These are phyloP conservation scores for Geopemphigus sp. DNA, from an alignment of 1,140 invertebrate species.

Conservation along the genomic window DNA sequence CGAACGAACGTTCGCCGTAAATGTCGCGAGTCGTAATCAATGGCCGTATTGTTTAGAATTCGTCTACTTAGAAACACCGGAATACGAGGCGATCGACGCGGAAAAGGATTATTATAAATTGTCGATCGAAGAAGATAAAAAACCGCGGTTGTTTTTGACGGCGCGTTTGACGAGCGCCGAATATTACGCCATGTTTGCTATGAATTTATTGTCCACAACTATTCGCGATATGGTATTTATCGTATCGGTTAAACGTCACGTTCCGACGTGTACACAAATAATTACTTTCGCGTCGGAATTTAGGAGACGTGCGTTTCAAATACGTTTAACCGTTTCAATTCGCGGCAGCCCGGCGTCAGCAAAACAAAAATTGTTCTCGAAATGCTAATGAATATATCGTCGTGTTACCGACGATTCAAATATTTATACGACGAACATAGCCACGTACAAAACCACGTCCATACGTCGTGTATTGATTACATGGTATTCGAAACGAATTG, in stretches of 20 bases:
- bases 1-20: no score
- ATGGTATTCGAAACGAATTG: slow-evolving; percentile 12
- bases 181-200: slow-evolving; percentile 24
- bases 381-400: not conserved
- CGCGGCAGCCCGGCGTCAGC: not conserved
- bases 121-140: not conserved
- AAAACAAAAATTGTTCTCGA: not conserved
- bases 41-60: slow-evolving; percentile 4
- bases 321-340: not conserved
- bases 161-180: not conserved
- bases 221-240: slow-evolving; percentile 14
- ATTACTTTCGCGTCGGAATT: not conserved
- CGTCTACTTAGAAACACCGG: not conserved
- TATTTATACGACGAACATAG: not conserved
- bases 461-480: not conserved
- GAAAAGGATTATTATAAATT: slow-evolving; percentile 19
- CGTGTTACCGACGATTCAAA: not conserved
- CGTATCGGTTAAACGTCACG: not conserved
- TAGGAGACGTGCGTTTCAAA: not conserved
- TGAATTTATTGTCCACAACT: not conserved
- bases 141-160: slow-evolving; percentile 3
- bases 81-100: not conserved
- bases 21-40: no score
- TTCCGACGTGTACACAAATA: not conserved
- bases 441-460: not conserved